Evolutionary conservation across 2,113 vertebrate species (phyloP), one percentile per base, ranked within the genome.

Genomic region (Nothobranchius furzeri): DNA sequence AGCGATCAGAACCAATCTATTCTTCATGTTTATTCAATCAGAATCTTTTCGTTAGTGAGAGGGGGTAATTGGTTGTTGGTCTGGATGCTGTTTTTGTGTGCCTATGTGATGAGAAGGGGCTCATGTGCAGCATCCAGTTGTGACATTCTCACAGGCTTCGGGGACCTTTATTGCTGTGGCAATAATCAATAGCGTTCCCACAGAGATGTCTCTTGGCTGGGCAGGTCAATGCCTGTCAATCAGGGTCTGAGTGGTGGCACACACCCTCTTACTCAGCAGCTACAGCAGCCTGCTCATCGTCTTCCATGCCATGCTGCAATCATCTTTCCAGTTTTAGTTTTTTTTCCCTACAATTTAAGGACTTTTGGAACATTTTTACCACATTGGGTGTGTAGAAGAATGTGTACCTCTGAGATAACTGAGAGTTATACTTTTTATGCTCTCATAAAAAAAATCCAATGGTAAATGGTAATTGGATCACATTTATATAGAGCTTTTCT

Each of bases 171-270:
- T 87, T 84, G 89, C 83, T 57, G 79, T 70, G 82, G 86, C 84
- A 46, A 91, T 91, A 90, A 92, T 92, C 91, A 90, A 92, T 91
- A 90, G 78, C 17, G 61, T 88, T 87, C 85, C 89, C 89, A 90
- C 82, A 74, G 86, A 90, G 87, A 88, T 84, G 67, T 87, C 87
- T 87, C 87, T 87, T 78, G 85, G 85, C 85, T 84, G 79, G 75
- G 72, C 59, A 74, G 85, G 86, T 92, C 92, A 91, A 94, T 93
- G 92, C 74, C 83, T 90, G 90, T 92, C 93, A 92, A 82, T 93
- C 86, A 85, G 70, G 71, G 82, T 79, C 71, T 64, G 75, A 88
- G 76, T 66, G 71, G 67, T 55, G 83, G 80, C 83, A 81, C 78
- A 74, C 64, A 79, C 83, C 73, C 79, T 87, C 89, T 92, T 89